Base-by-base conservation (phyloP, 23 tunicate genomes). In the Phallusia fumigata region DNA sequence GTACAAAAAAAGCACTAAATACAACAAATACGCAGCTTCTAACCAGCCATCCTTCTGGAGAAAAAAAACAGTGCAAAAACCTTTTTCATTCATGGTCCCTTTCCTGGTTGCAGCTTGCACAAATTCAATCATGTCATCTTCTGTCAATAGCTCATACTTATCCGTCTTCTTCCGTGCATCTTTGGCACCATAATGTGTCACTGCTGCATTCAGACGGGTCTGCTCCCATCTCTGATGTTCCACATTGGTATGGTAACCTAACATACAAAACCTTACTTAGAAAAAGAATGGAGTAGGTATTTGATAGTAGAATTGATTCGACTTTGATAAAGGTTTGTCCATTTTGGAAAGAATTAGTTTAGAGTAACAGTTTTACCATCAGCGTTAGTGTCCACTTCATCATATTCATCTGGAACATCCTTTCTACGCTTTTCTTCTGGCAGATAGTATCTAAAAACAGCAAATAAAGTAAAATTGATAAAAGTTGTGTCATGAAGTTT, bases 111-210 rank as follows among this genome's bases (percentile, higher is more conserved):
- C 87, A 28, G 93, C 99, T 84, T 96, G 99, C 18, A 96, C 99
- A 75, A 96, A 96, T 50, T 91, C 96, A 33, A 96, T 96, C 78
- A 96, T 87, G 80, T 96, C 99, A 82, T 96, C 99, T 76, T 96
- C 97, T n/a, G 92, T 86, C 32, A 96, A 32, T 13, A 96, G 75
- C 24, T 96, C 99, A 85, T 96, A 96, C 32, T 96, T 65, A 21
- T 88, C 82, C 51, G 91, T 65, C 65, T 86, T 80, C 33, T 45
- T 36, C 82, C 85, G 85, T 18, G 65, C 88, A 74, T 96, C 99
- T 49, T 81, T 85, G 30, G 99, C 99, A 6, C 99, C 99, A 65
- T 90, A 90, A 19, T 81, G 77, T 18, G 92, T 40, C 6, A 76
- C 85, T 32, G 99, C 96, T 11, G 99, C 95, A 33, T 91, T 84